Evolutionary conservation across 1,140 invertebrate species (phyloP), one percentile per base, ranked within the genome.

Genomic region (Pseudomyrmex sp.): DNA sequence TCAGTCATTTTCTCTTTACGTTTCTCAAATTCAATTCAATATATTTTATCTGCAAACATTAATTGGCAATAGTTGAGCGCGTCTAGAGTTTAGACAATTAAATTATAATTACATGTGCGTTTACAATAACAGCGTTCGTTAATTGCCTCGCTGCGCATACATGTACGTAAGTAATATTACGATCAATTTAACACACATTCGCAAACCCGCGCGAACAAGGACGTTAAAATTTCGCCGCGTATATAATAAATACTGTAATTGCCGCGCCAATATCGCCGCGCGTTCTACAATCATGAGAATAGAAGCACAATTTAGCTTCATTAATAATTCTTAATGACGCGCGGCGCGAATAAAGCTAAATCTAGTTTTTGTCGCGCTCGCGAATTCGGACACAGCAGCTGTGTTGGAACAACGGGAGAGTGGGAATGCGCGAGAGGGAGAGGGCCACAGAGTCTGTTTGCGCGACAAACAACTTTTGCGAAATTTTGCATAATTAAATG

Each of bases 401-500:
- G 13, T 13, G 44, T 50, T 10, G 5, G 5, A 20, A n/a, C 20
- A 75, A 23, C n/a, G 18, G 35, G 26, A 2, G 7, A 18, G 1
- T 20, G 15, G 12, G 10, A 4, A n/a, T 15, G 18, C 52, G 12
- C 46, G 44, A 12, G 44, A 12, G 10, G 46, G 58, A 18, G 77
- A 20, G 75, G 58, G 5, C 0, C 35, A 79, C 69, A 77, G 77
- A 84, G 61, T 26, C 23, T 46, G 18, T 62, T 70, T 65, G 83
- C 35, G n/a, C 15, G 44, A 58, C 44, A 50, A 85, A 84, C 20
- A 50, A 12, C 44, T 48, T 66, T 86, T 61, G 46, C 20, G 48
- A 59, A 46, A 61, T 79, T 85, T 46, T 52, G 62, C 75, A 82
- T 80, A 74, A 86, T 82, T 65, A 68, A 85, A 73, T 50, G 61